A percentile compares a stretch with the other conserved stretches of the same genome.
Evolutionary conservation across 2,113 vertebrate genomes (phyloP).

Genomic region (Trematocara zebra): DNA sequence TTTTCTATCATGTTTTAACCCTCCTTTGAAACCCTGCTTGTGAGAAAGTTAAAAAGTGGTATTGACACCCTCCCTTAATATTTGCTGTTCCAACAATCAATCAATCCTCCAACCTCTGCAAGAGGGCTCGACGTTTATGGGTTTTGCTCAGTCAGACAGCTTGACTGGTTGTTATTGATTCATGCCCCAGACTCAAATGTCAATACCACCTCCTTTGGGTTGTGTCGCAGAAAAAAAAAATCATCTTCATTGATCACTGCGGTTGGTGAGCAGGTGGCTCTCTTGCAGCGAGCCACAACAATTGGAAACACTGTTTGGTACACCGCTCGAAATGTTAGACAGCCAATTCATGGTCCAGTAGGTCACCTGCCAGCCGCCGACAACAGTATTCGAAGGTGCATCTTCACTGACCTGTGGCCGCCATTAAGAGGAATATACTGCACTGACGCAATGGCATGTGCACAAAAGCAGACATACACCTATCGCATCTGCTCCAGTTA

Average conservation of each 20-base stretch:
- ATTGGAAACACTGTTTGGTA: slow-evolving; percentile 71
- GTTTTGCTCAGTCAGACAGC: slow-evolving; percentile 79
- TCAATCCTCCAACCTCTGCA: slow-evolving; percentile 82
- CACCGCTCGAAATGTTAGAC: slow-evolving; percentile 61
- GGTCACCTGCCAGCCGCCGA: slow-evolving; percentile 66
- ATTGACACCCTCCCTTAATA: slow-evolving; percentile 71
- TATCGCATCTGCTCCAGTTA: slow-evolving; percentile 23
- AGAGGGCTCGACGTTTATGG: slow-evolving; percentile 82
- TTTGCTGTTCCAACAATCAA: slow-evolving; percentile 82
- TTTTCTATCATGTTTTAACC: not conserved
- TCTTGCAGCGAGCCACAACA: slow-evolving; percentile 70
- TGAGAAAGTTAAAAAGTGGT: slow-evolving; percentile 1
- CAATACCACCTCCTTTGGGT: slow-evolving; percentile 86
- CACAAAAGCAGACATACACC: not conserved
- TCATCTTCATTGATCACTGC: slow-evolving; percentile 88
- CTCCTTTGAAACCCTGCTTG: not conserved
- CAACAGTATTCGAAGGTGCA: slow-evolving; percentile 58
- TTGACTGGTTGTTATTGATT: slow-evolving; percentile 83
- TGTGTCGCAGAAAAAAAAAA: slow-evolving; percentile 71
- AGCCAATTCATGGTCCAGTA: slow-evolving; percentile 54
- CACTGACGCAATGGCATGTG: not conserved
- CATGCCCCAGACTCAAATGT: slow-evolving; percentile 83
- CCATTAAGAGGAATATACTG: slow-evolving; percentile 24
- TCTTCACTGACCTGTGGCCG: slow-evolving; percentile 66
- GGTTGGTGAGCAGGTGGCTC: slow-evolving; percentile 80